Percentiles rank a stretch among this genome's conserved stretches.
phyloP scores from a whole-genome alignment of 2,113 vertebrate genomes.

The Etheostoma spectabile region DNA sequence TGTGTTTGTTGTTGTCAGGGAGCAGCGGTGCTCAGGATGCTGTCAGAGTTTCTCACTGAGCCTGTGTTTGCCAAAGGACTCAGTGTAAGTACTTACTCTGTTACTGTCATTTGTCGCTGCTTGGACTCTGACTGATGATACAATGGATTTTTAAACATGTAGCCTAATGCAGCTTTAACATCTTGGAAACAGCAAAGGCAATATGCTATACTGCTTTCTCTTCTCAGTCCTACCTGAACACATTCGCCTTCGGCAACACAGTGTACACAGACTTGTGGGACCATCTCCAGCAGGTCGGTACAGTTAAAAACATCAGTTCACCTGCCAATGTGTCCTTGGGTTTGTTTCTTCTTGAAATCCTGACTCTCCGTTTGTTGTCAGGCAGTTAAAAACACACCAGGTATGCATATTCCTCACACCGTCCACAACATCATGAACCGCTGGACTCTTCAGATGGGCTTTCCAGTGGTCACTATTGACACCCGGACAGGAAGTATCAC shows the following conservation, averaged over 20 bases:
- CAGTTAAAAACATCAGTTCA: background rate
- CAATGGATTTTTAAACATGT: too few relatives aligned
- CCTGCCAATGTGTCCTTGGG: background rate
- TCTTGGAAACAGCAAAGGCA: background rate
- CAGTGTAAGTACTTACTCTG: conserved; percentile 83
- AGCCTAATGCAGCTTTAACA: background rate
- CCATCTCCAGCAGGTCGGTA: conserved; percentile 88
- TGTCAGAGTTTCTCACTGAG: conserved; percentile 91
- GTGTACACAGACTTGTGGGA: conserved; percentile 88
- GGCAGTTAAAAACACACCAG: conserved; percentile 70
- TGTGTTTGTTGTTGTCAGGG: conserved; percentile 82
- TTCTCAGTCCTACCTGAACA: conserved; percentile 83
- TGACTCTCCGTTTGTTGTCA: conserved; percentile 25
- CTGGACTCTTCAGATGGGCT: conserved; percentile 97
- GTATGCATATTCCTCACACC: conserved; percentile 25
- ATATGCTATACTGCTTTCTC: background rate
- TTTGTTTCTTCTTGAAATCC: background rate
- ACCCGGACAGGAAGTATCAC: conserved; percentile 81
- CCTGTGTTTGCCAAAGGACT: conserved; percentile 88
- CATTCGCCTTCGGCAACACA: conserved; percentile 87
- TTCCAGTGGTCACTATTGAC: conserved; percentile 89
- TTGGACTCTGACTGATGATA: background rate
- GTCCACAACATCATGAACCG: conserved; percentile 91
- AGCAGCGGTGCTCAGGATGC: conserved; percentile 91
- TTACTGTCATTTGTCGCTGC: too few relatives aligned